phyloP scores from a whole-genome alignment of 2,888 invertebrate species.

The Cheilosia soror region DNA sequence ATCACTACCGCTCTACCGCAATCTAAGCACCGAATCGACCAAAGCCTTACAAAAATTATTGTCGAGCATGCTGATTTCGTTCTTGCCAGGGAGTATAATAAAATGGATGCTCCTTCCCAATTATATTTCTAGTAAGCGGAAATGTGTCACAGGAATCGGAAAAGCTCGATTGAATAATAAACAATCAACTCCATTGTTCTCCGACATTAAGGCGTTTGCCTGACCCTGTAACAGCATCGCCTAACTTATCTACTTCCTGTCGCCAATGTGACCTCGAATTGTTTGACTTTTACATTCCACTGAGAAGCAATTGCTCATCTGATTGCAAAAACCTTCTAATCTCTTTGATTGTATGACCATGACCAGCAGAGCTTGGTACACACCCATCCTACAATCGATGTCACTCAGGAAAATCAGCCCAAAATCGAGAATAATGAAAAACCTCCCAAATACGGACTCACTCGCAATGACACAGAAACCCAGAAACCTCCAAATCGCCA shows the following conservation, averaged over 20 bases:
- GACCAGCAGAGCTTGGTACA: slow-evolving; percentile 31
- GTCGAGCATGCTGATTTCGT: too few species aligned
- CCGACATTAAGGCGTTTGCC: too few species aligned
- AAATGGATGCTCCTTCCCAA: too few species aligned
- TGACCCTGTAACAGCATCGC: too few species aligned
- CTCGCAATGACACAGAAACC: slow-evolving; percentile 70
- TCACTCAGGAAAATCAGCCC: slow-evolving; percentile 2
- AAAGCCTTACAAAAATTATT: too few species aligned
- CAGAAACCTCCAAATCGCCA: slow-evolving; percentile 57
- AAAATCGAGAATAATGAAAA: slow-evolving; percentile 19
- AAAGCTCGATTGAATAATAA: too few species aligned
- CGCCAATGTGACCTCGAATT: slow-evolving; percentile 24
- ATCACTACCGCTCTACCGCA: too few species aligned
- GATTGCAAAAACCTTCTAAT: slow-evolving; percentile 13
- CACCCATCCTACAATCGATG: slow-evolving; percentile 3
- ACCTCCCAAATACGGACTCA: slow-evolving; percentile 31
- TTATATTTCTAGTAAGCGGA: too few species aligned
- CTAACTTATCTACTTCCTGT: slow-evolving; percentile 11
- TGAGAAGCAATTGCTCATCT: neutral
- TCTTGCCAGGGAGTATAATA: too few species aligned
- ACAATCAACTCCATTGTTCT: too few species aligned
- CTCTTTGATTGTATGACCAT: slow-evolving; percentile 35
- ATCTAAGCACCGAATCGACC: too few species aligned
- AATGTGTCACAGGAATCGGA: too few species aligned
- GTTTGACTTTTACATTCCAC: neutral